phyloP scores from a whole-genome alignment of 2,888 invertebrate genomes.

The Troilus luridus region DNA sequence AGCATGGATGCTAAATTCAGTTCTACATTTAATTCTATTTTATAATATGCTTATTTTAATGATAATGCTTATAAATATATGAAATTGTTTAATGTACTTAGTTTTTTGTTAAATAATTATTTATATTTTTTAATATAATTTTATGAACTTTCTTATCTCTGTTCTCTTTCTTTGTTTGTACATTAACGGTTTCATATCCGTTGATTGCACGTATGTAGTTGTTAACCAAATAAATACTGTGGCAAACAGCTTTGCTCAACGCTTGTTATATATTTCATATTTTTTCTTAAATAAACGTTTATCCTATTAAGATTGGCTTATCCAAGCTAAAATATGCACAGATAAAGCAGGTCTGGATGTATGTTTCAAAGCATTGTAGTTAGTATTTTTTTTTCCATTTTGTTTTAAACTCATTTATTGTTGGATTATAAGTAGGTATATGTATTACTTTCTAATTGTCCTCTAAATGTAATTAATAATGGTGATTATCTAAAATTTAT shows the following conservation, averaged over 20 bases:
- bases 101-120: conserved; percentile 4
- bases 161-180: conserved; percentile 59
- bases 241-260: conserved; percentile 57
- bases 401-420: conserved; percentile 36
- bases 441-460: conserved; percentile 9
- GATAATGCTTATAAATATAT: conserved; percentile 54
- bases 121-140: conserved; percentile 21
- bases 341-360: conserved; percentile 55
- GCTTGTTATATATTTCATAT: conserved; percentile 51
- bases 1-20: conserved; percentile 59
- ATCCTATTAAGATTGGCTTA: conserved; percentile 55
- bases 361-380: conserved; percentile 56
- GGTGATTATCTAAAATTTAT: conserved; percentile 8
- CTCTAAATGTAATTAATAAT: background rate
- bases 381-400: conserved; percentile 37
- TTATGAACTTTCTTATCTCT: conserved; percentile 51
- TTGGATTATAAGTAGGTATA: background rate
- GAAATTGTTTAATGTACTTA: conserved; percentile 53
- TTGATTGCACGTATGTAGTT: conserved; percentile 57
- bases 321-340: conserved; percentile 46
- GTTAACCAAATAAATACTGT: conserved; percentile 53
- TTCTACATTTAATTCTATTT: conserved; percentile 53
- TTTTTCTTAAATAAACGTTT: conserved; percentile 43
- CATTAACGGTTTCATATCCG: conserved; percentile 59
- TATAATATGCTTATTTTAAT: conserved; percentile 57